Base-by-base conservation (phyloP, 2,888 invertebrate genomes). In the Pseudolycoriella hygida region DNA sequence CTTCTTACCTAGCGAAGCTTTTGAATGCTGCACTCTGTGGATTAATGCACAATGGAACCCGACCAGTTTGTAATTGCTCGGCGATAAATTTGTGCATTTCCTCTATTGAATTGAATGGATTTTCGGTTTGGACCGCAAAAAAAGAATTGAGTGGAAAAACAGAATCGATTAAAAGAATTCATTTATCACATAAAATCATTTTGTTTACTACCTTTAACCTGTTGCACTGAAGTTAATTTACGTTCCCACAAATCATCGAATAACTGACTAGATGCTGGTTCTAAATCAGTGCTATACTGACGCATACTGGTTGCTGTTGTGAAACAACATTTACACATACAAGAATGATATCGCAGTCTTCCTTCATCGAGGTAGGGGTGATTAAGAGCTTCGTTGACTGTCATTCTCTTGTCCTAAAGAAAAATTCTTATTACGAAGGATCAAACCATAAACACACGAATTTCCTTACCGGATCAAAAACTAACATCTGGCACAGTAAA, bases 1-100 rank as follows among this genome's bases (percentile, higher is more conserved):
- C 37, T 51, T 67, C 81, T 87, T 86, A 97, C 96, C 93, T 97
- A 76, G 94, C 90, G 80, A 98, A 98, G 77, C 92, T 96, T 77
- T 96, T 96, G 77, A 96, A 98, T 67, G 97, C 94, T 67, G 96
- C 94, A 62, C 96, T 96, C 72, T 94, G 93, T 58, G 97, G 98
- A 73, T 98, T 98, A 74, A 98, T 97, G 76, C 97, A 97, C 57
- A 98, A 76, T 55, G 98, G 97, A 57, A 98, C 93, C 55, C 93
- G 82, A 61, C 87, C 88, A 60, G 89, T 86, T 67, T 89, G 88
- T 64, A 90, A 75, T 68, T 94, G 92, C 68, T 96, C 94, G 60
- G 89, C 85, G 68, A 98, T 94, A 72, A 96, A 96, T 73, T 90
- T 90, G 77, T 96, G 94, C 77, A 98, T 87, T 75, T 93, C 92